A percentile compares a stretch with the other conserved stretches of the same genome.
Evolutionary conservation across 2,888 invertebrate species (phyloP).

Genomic region (Scelioninae gen. 1): DNA sequence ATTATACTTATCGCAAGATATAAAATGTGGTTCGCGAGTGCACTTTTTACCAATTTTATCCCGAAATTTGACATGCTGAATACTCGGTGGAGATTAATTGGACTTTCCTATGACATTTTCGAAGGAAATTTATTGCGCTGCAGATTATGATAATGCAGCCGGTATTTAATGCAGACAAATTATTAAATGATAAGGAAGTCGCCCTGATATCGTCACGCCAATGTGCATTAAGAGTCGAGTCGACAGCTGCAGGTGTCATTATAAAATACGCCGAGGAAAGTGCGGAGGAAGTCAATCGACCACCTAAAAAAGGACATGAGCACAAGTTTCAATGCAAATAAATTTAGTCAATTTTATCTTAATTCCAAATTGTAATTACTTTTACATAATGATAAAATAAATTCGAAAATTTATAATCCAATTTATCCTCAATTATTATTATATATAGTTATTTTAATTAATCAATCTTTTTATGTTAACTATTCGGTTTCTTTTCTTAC

Average conservation of each 20-base stretch:
- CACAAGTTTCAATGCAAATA: background rate
- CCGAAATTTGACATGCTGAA: constrained; percentile 34
- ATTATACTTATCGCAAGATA: constrained; percentile 9
- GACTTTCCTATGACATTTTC: constrained; percentile 48
- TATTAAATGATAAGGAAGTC: constrained; percentile 62
- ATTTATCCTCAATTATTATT: background rate
- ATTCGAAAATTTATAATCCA: background rate
- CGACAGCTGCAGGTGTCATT: constrained; percentile 56
- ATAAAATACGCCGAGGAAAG: constrained; percentile 37
- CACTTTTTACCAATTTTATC: constrained; percentile 2
- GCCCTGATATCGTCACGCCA: constrained; percentile 53
- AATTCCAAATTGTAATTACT: constrained; percentile 1
- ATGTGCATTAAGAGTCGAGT: constrained; percentile 41
- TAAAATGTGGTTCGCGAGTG: constrained; percentile 5
- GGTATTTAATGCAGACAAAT: constrained; percentile 61
- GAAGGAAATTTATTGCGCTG: constrained; percentile 44
- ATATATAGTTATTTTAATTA: too few relatives aligned
- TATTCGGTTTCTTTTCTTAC: too few relatives aligned
- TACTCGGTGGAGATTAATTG: constrained; percentile 31
- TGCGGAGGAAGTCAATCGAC: constrained; percentile 37
- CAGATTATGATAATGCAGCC: constrained; percentile 58
- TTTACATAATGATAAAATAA: background rate
- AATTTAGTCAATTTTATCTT: constrained; percentile 23
- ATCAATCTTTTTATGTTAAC: too few relatives aligned
- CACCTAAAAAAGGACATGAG: constrained; percentile 42